These are phyloP conservation scores for Acronicta psi DNA, from an alignment of 2,888 invertebrate genomes.

Conservation along the genomic window DNA sequence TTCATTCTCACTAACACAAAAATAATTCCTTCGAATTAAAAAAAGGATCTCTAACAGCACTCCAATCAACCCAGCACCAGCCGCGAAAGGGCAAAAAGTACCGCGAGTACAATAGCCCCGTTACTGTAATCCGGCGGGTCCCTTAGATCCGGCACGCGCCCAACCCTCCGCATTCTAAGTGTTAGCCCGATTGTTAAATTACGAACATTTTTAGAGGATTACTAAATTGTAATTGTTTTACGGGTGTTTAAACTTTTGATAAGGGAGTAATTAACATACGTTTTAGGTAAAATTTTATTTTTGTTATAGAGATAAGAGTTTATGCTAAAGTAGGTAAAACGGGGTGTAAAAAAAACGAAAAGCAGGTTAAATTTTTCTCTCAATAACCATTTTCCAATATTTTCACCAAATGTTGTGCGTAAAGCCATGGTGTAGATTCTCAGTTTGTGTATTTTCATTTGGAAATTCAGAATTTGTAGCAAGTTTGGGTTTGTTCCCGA, in stretches of 20 bases:
- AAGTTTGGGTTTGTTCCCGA: no score
- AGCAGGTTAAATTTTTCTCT: no score
- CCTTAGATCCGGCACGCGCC: slow-evolving; percentile 59
- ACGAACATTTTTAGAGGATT: slow-evolving; percentile 57
- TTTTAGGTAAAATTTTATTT: background rate
- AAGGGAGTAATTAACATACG: slow-evolving; percentile 17
- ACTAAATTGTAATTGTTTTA: slow-evolving; percentile 57
- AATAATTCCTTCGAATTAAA: slow-evolving; percentile 47
- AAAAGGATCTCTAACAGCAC: slow-evolving; percentile 52
- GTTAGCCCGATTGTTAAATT: slow-evolving; percentile 59
- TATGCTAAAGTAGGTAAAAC: no score
- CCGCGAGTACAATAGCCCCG: slow-evolving; percentile 65
- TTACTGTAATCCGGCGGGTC: slow-evolving; percentile 72
- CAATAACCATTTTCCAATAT: no score
- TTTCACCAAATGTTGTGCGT: background rate
- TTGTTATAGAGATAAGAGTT: no score
- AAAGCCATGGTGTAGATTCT: no score
- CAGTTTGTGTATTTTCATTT: no score
- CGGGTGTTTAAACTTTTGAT: slow-evolving; percentile 49
- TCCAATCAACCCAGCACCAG: slow-evolving; percentile 62
- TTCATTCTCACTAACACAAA: slow-evolving; percentile 22
- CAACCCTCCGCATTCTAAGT: slow-evolving; percentile 57
- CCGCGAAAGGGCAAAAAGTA: slow-evolving; percentile 63
- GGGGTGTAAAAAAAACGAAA: no score
- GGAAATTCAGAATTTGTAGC: no score